Percentiles rank a stretch among this genome's conserved stretches.
Conservation (phyloP, 1,140 invertebrate genomes). For the Drosophila equinoxialis region DNA sequence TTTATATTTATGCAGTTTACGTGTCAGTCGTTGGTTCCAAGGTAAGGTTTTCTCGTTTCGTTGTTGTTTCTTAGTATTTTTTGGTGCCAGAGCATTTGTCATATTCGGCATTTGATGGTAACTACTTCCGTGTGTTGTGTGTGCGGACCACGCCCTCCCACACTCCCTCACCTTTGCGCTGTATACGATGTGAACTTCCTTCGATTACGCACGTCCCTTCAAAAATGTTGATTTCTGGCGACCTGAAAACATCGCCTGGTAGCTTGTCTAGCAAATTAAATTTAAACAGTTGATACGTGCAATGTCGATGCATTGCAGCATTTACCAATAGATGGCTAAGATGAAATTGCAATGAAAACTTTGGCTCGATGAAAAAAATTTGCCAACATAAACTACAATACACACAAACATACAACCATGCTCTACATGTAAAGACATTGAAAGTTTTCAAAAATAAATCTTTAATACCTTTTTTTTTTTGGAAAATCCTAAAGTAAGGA, state of each 20-base stretch:
- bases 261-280: conserved; percentile 68
- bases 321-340: conserved; percentile 23
- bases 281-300: conserved; percentile 77
- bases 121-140: conserved; percentile 70
- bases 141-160: background rate
- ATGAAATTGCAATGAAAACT: conserved; percentile 53
- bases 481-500: conserved; percentile 11
- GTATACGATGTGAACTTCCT: conserved; percentile 59
- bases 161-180: background rate
- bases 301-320: conserved; percentile 43
- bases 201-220: conserved; percentile 70
- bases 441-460: conserved; percentile 24
- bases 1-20: conserved; percentile 81
- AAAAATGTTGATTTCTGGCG: conserved; percentile 76
- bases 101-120: conserved; percentile 78
- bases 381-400: conserved; percentile 34
- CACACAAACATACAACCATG: conserved; percentile 10
- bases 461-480: background rate
- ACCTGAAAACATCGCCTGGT: conserved; percentile 62
- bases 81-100: conserved; percentile 68
- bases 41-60: conserved; percentile 11
- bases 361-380: conserved; percentile 45
- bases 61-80: conserved; percentile 16
- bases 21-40: conserved; percentile 55
- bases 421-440: background rate